A percentile compares a stretch with the other conserved stretches of the same genome.
phyloP scores from a whole-genome alignment of 2,797 vertebrate genomes.

The Nasua narica region DNA sequence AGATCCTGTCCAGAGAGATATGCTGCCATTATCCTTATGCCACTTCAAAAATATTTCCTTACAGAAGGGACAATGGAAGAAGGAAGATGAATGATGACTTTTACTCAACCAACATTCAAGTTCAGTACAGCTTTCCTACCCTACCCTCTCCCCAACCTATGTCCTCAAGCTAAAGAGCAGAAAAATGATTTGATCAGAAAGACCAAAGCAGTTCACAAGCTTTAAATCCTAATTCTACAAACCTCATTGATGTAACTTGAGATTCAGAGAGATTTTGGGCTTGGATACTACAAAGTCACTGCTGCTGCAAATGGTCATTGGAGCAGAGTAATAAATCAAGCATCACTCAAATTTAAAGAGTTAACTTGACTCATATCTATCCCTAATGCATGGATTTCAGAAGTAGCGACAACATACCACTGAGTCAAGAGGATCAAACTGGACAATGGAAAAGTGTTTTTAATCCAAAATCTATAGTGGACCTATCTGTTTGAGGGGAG shows the following conservation, averaged over 20 bases:
- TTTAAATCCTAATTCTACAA: neutral
- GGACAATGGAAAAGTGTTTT: neutral
- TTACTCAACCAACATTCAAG: neutral
- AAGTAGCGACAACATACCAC: neutral
- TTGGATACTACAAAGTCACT: neutral
- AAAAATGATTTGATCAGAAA: neutral
- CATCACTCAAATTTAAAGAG: neutral
- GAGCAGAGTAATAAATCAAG: neutral
- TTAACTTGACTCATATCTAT: neutral
- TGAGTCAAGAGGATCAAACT: neutral
- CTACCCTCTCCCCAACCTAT: neutral
- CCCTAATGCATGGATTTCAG: neutral
- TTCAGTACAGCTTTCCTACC: neutral
- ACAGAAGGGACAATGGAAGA: neutral
- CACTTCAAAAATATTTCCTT: conserved; percentile 1
- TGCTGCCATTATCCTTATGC: neutral
- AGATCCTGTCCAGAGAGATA: neutral
- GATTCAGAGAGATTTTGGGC: neutral
- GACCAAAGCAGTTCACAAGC: neutral
- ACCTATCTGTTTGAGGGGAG: neutral
- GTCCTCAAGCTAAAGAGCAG: neutral
- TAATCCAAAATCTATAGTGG: neutral
- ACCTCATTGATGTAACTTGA: neutral
- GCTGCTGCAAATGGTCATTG: neutral
- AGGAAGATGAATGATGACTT: conserved; percentile 1